These are phyloP conservation scores for Channa maculata DNA, from an alignment of 2,113 vertebrate genomes.

Conservation along the genomic window DNA sequence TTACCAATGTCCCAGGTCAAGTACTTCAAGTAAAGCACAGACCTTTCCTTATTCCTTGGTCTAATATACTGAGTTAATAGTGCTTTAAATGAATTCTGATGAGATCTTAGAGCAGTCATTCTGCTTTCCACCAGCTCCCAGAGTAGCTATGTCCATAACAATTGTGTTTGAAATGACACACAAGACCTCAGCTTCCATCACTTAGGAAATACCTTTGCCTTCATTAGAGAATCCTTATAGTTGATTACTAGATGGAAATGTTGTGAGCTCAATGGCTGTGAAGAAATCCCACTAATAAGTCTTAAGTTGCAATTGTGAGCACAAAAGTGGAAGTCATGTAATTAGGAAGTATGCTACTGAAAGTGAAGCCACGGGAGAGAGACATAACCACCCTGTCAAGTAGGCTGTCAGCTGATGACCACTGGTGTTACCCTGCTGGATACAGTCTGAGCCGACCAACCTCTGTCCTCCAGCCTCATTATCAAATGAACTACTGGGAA, in stretches of 20 bases:
- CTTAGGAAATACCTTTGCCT: slow-evolving; percentile 17
- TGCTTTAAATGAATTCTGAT: not conserved
- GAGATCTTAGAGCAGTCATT: not conserved
- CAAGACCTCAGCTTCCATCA: slow-evolving; percentile 1
- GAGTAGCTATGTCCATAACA: not conserved
- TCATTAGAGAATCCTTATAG: not conserved
- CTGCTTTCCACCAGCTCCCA: too few relatives aligned
- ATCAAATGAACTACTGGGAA: not conserved
- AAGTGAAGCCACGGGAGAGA: slow-evolving; percentile 57
- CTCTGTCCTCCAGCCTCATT: slow-evolving; percentile 23
- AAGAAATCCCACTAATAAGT: slow-evolving; percentile 76
- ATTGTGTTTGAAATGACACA: not conserved
- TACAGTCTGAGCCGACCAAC: slow-evolving; percentile 22
- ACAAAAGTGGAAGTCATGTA: slow-evolving; percentile 43
- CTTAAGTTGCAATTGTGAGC: slow-evolving; percentile 33
- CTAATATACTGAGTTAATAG: not conserved
- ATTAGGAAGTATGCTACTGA: slow-evolving; percentile 71
- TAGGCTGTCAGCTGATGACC: slow-evolving; percentile 48
- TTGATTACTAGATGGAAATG: slow-evolving; percentile 31
- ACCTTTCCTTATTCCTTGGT: not conserved
- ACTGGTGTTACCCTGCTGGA: slow-evolving; percentile 71
- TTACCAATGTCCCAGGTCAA: too few relatives aligned
- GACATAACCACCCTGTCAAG: slow-evolving; percentile 59
- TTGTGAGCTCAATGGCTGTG: slow-evolving; percentile 59
- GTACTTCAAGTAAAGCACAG: not conserved